These are phyloP conservation scores for Cerastis rubricosa DNA, from an alignment of 2,888 invertebrate genomes.

Conservation along the genomic window DNA sequence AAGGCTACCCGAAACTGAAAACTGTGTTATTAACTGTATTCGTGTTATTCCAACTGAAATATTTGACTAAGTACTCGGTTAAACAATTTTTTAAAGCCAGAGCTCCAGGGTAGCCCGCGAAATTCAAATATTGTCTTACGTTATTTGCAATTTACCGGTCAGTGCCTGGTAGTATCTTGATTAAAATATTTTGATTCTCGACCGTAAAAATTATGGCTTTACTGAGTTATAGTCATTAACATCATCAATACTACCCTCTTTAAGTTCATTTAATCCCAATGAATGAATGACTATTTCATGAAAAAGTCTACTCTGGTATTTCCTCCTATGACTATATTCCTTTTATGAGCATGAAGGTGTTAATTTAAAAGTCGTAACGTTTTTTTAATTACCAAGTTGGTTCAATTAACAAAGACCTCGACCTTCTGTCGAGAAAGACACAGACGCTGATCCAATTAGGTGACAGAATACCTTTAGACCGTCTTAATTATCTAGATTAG, in stretches of 20 bases:
- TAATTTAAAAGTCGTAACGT: conserved; percentile 41
- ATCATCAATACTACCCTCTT: neutral
- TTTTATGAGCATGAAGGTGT: conserved; percentile 19
- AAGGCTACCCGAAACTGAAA: too few relatives aligned
- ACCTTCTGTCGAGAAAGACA: conserved; percentile 36
- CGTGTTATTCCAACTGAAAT: too few relatives aligned
- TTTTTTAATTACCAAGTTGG: conserved; percentile 30
- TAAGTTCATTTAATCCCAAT: neutral
- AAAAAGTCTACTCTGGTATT: neutral
- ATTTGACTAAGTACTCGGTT: too few relatives aligned
- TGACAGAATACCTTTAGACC: conserved; percentile 26
- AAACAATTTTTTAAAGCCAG: too few relatives aligned
- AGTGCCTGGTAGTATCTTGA: too few relatives aligned
- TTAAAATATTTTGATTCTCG: too few relatives aligned
- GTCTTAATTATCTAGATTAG: conserved; percentile 55
- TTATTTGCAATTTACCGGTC: too few relatives aligned
- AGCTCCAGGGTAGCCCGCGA: too few relatives aligned
- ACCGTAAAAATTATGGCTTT: too few relatives aligned
- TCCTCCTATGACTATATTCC: neutral
- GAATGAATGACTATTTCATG: neutral
- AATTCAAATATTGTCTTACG: neutral
- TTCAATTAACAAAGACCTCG: conserved; percentile 37
- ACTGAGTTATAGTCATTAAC: neutral
- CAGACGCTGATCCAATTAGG: conserved; percentile 51
- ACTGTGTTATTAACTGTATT: too few relatives aligned